Evolutionary conservation across 2,888 invertebrate genomes (phyloP), one percentile per base, ranked within the genome.

Genomic region (Hyposoter dolosus): DNA sequence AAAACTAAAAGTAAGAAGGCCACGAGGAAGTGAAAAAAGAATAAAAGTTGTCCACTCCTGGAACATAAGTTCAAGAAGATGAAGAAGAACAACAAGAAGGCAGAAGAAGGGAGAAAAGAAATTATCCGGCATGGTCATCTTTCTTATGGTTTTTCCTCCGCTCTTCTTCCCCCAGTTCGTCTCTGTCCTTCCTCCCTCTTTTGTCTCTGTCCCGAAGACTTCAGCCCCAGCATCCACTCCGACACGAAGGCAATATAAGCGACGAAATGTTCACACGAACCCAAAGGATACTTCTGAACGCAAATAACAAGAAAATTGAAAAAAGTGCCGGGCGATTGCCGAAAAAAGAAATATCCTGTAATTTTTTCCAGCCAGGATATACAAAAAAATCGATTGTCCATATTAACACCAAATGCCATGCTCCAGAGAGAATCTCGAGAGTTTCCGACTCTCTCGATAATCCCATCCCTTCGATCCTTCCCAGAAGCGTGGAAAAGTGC

Each of bases 401-500:
- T 66, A 66, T 63, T 83, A 40, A 43, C 17, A 60, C 65, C 40
- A 40, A 53, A 32, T n/a, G 17, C 32, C 63, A 2, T 15, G 23
- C 74, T 35, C 40, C 23, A 15, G 63, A 50, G 60, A 50, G 66
- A 77, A 66, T 77, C 65, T 32, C 10, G 0, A 17, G 56, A 43
- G n/a, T 76, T 47, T 1, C 32, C 47, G 60, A 65, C 45, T 66
- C 45, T 66, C 47, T 23, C 28, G 53, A 35, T 53, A 32, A 60
- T 60, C 83, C n/a, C 47, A 3, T 63, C 23, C 35, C 63, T 10
- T 86, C 86, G 86, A 88, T 89, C 83, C 89, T 91, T 92, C 90
- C 85, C 89, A 90, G 91, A 90, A 91, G 89, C 89, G 84, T 90
- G 90, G 90, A 91, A 86, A 86, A 90, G 88, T 91, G 90, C 89